phyloP scores from a whole-genome alignment of 2,797 vertebrate genomes.

The Megaceryle alcyon region DNA sequence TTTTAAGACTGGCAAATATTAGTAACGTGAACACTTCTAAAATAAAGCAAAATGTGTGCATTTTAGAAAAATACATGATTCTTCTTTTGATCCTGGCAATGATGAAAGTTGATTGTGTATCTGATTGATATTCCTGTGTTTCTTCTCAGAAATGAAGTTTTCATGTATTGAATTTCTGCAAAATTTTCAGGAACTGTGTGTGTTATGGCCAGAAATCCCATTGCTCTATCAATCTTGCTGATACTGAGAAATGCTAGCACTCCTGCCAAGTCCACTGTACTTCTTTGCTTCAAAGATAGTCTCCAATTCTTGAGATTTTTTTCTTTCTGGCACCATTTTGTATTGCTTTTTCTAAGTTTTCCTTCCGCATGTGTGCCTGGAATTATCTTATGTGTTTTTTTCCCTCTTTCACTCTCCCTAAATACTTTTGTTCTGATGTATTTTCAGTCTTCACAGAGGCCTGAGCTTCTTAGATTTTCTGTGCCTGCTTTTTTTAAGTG shows the following conservation, averaged over 20 bases:
- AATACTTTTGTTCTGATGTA: neutral
- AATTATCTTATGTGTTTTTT: neutral
- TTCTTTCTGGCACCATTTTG: neutral
- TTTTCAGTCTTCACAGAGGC: neutral
- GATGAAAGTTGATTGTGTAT: neutral
- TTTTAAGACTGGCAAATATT: neutral
- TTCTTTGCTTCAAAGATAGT: neutral
- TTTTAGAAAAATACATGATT: neutral
- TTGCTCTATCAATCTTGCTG: neutral
- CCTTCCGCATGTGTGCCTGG: neutral
- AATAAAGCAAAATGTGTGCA: neutral
- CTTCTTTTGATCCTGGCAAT: neutral
- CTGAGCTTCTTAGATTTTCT: neutral
- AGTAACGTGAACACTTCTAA: neutral
- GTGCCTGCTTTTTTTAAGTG: neutral
- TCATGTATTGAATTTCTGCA: neutral
- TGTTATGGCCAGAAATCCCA: neutral
- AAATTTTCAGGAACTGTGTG: neutral
- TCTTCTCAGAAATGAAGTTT: neutral
- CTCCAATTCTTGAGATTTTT: neutral
- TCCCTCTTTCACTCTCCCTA: neutral
- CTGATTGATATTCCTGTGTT: neutral
- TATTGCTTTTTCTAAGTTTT: neutral
- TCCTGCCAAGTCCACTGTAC: neutral
- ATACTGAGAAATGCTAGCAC: neutral